Evolutionary conservation across 2,797 vertebrate genomes (phyloP).

Genomic region (Chelon auratus): DNA sequence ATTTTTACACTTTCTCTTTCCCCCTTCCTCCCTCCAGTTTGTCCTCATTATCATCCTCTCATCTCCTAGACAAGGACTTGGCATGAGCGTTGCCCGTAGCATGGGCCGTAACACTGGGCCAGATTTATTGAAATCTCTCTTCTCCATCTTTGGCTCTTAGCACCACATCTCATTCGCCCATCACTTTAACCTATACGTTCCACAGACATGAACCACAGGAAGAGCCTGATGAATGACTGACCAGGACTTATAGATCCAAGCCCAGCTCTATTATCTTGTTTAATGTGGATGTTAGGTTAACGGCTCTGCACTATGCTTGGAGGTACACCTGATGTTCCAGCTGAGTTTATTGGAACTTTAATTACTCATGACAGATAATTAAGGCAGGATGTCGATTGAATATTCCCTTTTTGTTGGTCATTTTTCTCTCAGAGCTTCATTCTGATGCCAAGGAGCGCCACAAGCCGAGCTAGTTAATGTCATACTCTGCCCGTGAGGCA

Average conservation of each 20-base stretch:
- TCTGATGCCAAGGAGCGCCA: slow-evolving; percentile 40
- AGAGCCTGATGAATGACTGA: slow-evolving; percentile 43
- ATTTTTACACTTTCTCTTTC: slow-evolving; percentile 32
- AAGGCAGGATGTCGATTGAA: slow-evolving; percentile 48
- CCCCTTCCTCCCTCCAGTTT: slow-evolving; percentile 39
- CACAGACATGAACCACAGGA: slow-evolving; percentile 37
- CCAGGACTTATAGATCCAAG: slow-evolving; percentile 24
- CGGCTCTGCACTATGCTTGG: slow-evolving; percentile 13
- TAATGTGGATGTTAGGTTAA: slow-evolving; percentile 41
- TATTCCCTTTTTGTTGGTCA: slow-evolving; percentile 19
- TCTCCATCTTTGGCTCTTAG: slow-evolving; percentile 43
- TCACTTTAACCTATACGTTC: slow-evolving; percentile 37
- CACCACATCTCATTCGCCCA: slow-evolving; percentile 35
- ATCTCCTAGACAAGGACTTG: slow-evolving; percentile 61
- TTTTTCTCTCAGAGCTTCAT: slow-evolving; percentile 41
- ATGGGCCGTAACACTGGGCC: slow-evolving; percentile 43
- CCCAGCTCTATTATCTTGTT: slow-evolving; percentile 17
- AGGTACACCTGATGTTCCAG: slow-evolving; percentile 30
- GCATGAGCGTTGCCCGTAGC: slow-evolving; percentile 47
- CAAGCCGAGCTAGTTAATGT: slow-evolving; percentile 65
- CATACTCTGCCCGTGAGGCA: slow-evolving; percentile 71
- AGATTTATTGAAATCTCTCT: slow-evolving; percentile 63
- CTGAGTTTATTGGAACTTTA: slow-evolving; percentile 43
- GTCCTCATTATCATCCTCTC: slow-evolving; percentile 68
- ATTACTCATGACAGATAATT: slow-evolving; percentile 64